Evolutionary conservation across 2,797 vertebrate species (phyloP), one percentile per base, ranked within the genome.

Genomic region (Sus cebifrons): DNA sequence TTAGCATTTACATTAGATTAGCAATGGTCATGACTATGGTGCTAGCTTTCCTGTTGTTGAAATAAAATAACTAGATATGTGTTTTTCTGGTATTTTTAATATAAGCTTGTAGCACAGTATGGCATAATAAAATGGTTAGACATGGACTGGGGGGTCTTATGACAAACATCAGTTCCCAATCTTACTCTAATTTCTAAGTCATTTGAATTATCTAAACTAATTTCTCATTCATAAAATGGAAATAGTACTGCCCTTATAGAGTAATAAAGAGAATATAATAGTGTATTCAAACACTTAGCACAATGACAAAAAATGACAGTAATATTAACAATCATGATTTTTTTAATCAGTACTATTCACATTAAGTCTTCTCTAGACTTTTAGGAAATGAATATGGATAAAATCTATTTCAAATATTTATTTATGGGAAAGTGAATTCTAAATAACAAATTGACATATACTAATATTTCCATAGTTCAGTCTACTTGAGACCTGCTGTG

Each of bases 131-230:
- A 95, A 62, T 62, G 7, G 9, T n/a, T 56, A 27, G 6, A 85
- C 1, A n/a, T 40, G 4, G 13, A 62, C 54, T 94, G n/a, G n/a
- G 10, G 12, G 5, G 9, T 81, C 15, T 32, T 62, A 67, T 7
- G 23, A 67, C 82, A 68, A 14, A 73, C 3, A 49, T 77, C 7
- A 29, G 20, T 54, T 95, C 23, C 6, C 13, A 73, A 2, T 85
- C 11, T 82, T 36, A 78, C 6, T 64, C 27, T 74, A 75, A 29
- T 11, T 49, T 60, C 17, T 6, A 87, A 79, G 3, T 74, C 54
- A 64, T 71, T 92, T 81, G 36, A 71, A 91, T 93, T 4, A 64
- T 86, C 16, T 68, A 78, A 83, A 84, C 4, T 54, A 90, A 68
- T 49, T 82, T 21, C 1, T 85, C 73, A 49, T 73, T 20, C 70